These are phyloP conservation scores for Alexandromys fortis DNA, from an alignment of 2,113 vertebrate genomes.

Conservation along the genomic window DNA sequence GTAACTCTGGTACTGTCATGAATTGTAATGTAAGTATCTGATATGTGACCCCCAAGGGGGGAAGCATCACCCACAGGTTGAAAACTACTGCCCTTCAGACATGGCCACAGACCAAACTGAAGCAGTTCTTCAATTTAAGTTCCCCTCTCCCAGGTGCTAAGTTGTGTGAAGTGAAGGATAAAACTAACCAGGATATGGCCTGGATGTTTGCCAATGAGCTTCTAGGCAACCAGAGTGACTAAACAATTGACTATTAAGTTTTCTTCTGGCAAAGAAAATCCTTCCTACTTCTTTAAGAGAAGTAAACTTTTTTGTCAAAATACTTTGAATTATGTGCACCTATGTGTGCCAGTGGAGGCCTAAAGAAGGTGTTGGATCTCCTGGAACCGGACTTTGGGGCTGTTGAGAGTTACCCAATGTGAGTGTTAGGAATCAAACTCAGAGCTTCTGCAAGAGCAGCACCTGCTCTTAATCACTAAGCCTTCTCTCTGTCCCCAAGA, in stretches of 20 bases:
- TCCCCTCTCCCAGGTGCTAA: not conserved
- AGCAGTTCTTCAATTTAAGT: not conserved
- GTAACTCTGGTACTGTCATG: not conserved
- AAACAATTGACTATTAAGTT: not conserved
- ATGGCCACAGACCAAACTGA: not conserved
- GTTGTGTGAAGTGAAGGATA: not conserved
- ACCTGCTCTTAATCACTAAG: not conserved
- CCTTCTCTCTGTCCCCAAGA: not conserved
- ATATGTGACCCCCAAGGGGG: not conserved
- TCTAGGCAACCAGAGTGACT: slow-evolving; percentile 15
- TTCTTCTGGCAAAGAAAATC: slow-evolving; percentile 1
- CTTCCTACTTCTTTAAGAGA: slow-evolving; percentile 14
- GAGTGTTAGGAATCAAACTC: not conserved
- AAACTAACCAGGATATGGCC: not conserved
- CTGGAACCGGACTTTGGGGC: not conserved
- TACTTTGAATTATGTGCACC: not conserved
- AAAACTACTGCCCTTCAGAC: not conserved
- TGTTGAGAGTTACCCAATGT: too few relatives aligned
- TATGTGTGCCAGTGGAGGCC: too few relatives aligned
- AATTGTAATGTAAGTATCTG: not conserved
- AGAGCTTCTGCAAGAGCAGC: not conserved
- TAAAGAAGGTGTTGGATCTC: not conserved
- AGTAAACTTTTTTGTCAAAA: not conserved
- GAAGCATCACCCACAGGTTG: not conserved
- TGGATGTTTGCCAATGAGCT: slow-evolving; percentile 7